Conservation (phyloP, 1,140 invertebrate species). For the Macrobrachium rosenbergii region DNA sequence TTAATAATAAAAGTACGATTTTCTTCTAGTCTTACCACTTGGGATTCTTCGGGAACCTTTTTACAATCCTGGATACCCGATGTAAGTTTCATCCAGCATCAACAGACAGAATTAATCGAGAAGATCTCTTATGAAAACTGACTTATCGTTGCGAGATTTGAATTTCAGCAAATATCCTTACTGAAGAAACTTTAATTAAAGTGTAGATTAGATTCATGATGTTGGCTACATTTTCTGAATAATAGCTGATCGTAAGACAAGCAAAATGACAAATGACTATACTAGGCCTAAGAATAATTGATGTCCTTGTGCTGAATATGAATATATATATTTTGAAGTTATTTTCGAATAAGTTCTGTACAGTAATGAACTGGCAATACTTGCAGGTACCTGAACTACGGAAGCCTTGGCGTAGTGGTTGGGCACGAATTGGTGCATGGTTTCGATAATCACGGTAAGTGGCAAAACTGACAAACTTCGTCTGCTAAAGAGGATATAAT, state of each 20-base stretch:
- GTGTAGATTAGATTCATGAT: neutral
- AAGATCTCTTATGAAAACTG: no score
- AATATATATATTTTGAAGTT: no score
- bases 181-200: no score
- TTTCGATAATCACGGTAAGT: slow-evolving; percentile 73
- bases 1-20: slow-evolving; percentile 56
- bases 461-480: neutral
- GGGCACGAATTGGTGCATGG: slow-evolving; percentile 76
- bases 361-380: slow-evolving; percentile 70
- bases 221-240: neutral
- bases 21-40: slow-evolving; percentile 75
- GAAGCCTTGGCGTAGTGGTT: slow-evolving; percentile 74
- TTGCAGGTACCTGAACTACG: slow-evolving; percentile 73
- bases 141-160: no score
- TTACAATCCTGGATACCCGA: slow-evolving; percentile 74
- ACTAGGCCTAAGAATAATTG: neutral
- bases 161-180: no score
- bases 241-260: neutral
- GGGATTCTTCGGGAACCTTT: slow-evolving; percentile 79
- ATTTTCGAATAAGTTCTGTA: no score
- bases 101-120: neutral
- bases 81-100: slow-evolving; percentile 69
- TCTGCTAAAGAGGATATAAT: no score
- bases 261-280: neutral
- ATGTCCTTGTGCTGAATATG: no score